A percentile compares a stretch with the other conserved stretches of the same genome.
These are phyloP conservation scores for Sebastes nivosus DNA, from an alignment of 2,797 vertebrate species.

Conservation along the genomic window DNA sequence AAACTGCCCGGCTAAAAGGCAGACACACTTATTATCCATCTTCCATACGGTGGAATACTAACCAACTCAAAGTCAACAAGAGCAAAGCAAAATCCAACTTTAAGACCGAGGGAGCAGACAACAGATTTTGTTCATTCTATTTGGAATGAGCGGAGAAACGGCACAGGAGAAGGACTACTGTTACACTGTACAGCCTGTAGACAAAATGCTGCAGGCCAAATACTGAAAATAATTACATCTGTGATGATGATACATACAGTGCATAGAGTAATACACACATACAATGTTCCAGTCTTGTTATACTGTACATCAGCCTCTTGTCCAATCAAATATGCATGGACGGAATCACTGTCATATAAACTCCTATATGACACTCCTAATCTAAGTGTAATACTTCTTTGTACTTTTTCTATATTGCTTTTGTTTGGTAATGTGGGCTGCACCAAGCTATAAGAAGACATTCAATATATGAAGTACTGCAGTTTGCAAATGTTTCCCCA, in stretches of 20 bases:
- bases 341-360: not conserved
- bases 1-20: slow-evolving; percentile 58
- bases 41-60: slow-evolving; percentile 40
- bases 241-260: not conserved
- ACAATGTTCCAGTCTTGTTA: not conserved
- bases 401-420: not conserved
- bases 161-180: not conserved
- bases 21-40: slow-evolving; percentile 62
- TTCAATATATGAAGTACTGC: slow-evolving; percentile 23
- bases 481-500: slow-evolving; percentile 32
- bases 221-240: slow-evolving; percentile 23
- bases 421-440: slow-evolving; percentile 1
- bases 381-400: not conserved
- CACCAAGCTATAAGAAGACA: not conserved
- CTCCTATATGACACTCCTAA: not conserved
- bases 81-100: slow-evolving; percentile 54
- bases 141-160: slow-evolving; percentile 19
- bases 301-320: not conserved
- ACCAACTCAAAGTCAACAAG: slow-evolving; percentile 63
- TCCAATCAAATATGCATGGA: not conserved
- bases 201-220: not conserved
- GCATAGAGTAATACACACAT: not conserved
- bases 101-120: slow-evolving; percentile 34
- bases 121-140: slow-evolving; percentile 16
- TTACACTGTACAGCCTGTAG: not conserved